Evolutionary conservation across 2,888 invertebrate genomes (phyloP).

Genomic region (Platycheirus albimanus): DNA sequence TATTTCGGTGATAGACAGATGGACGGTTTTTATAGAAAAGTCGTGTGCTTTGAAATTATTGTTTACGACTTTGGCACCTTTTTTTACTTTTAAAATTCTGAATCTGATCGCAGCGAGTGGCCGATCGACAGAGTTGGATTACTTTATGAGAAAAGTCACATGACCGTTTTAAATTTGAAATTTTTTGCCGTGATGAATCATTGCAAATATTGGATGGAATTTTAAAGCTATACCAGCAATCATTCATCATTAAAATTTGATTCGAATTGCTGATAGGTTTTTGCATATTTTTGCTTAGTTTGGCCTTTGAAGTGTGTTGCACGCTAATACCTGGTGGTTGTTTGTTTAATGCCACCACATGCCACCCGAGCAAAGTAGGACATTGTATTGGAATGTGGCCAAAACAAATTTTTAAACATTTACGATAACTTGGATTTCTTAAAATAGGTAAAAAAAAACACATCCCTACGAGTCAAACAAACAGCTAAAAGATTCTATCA

Average conservation of each 20-base stretch:
- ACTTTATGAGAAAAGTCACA: not conserved
- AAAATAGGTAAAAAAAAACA: constrained; percentile 38
- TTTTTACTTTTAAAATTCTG: no score
- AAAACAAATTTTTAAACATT: constrained; percentile 62
- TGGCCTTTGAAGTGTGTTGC: constrained; percentile 50
- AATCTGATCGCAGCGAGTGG: not conserved
- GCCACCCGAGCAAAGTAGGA: constrained; percentile 55
- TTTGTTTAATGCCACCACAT: constrained; percentile 44
- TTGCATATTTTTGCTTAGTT: constrained; percentile 23
- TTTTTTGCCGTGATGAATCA: constrained; percentile 19
- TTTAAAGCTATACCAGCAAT: no score
- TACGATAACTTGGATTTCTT: constrained; percentile 51
- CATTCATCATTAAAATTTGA: constrained; percentile 57
- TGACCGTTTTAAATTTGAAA: not conserved
- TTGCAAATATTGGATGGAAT: not conserved
- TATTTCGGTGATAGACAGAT: not conserved
- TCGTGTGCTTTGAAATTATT: constrained; percentile 4
- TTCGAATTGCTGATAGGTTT: constrained; percentile 49
- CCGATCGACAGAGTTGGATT: not conserved
- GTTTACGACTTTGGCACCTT: constrained; percentile 38
- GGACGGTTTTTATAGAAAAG: not conserved
- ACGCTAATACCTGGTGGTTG: constrained; percentile 48
- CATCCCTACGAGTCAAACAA: constrained; percentile 16
- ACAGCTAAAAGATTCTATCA: not conserved
- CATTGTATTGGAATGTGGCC: constrained; percentile 68